Percentiles rank a stretch among this genome's conserved stretches.
Conservation (phyloP, 2,888 invertebrate genomes). For the Gari tellinella region DNA sequence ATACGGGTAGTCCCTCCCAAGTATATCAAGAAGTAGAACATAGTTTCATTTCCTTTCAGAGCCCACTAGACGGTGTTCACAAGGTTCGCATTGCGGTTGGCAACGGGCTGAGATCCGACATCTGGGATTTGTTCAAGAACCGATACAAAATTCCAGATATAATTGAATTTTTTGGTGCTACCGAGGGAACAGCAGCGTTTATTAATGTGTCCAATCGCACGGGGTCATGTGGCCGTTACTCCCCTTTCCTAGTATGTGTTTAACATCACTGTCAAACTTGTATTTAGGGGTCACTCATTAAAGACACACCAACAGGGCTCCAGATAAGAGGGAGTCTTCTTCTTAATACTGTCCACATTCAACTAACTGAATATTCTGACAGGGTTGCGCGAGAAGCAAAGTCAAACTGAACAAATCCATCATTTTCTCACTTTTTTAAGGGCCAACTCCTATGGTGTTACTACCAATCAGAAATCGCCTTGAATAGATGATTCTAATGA, state of each 20-base stretch:
- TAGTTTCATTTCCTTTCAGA: slow-evolving; percentile 53
- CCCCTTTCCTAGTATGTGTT: slow-evolving; percentile 70
- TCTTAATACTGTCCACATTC: no score
- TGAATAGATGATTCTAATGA: no score
- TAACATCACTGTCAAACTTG: background rate
- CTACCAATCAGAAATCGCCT: no score
- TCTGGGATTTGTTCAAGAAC: slow-evolving; percentile 94
- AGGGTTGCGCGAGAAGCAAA: no score
- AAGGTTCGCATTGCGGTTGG: slow-evolving; percentile 91
- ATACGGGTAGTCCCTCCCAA: no score
- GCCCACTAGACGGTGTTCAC: slow-evolving; percentile 83
- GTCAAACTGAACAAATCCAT: no score
- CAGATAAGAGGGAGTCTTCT: no score
- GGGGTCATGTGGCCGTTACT: slow-evolving; percentile 71
- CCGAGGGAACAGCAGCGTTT: slow-evolving; percentile 98
- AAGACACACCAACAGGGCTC: no score
- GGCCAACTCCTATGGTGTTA: no score
- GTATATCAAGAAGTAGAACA: no score
- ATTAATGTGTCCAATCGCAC: slow-evolving; percentile 93
- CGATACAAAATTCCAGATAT: slow-evolving; percentile 93
- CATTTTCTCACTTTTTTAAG: no score
- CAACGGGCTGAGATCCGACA: slow-evolving; percentile 96
- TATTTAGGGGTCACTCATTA: no score
- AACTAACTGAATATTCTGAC: background rate
- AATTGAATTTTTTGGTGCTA: slow-evolving; percentile 97